Conservation (phyloP, 2,888 invertebrate genomes). For the Opisthograptis luteolata region DNA sequence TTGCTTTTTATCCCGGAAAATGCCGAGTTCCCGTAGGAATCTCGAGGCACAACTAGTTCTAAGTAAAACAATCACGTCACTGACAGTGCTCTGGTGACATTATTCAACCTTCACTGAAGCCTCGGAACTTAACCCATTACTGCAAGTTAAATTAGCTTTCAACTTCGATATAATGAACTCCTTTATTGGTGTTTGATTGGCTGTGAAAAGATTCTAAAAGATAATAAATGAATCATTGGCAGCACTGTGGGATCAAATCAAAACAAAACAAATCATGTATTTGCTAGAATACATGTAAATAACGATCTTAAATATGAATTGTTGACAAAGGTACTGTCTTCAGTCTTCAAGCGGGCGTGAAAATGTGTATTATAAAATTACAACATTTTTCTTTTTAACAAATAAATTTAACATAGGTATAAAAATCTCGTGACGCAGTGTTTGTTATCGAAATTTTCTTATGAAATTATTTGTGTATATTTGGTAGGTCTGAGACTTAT, state of each 20-base stretch:
- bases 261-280: too few relatives aligned
- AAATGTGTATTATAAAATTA: too few relatives aligned
- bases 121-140: conserved; percentile 23
- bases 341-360: too few relatives aligned
- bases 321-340: too few relatives aligned
- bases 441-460: too few relatives aligned
- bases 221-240: background rate
- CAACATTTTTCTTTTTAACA: too few relatives aligned
- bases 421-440: too few relatives aligned
- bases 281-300: too few relatives aligned
- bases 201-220: conserved; percentile 7
- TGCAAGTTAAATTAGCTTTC: conserved; percentile 24
- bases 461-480: too few relatives aligned
- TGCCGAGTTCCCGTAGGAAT: background rate
- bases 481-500: too few relatives aligned
- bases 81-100: conserved; percentile 22
- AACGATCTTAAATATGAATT: too few relatives aligned
- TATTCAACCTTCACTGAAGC: conserved; percentile 11
- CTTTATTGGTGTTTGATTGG: conserved; percentile 17
- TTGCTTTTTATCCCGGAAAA: background rate
- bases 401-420: too few relatives aligned
- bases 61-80: conserved; percentile 17
- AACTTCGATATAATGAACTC: conserved; percentile 18
- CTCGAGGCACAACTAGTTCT: background rate
- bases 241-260: background rate